Evolutionary conservation across 2,888 invertebrate genomes (phyloP), one percentile per base, ranked within the genome.

Genomic region (Pinctada fucata): DNA sequence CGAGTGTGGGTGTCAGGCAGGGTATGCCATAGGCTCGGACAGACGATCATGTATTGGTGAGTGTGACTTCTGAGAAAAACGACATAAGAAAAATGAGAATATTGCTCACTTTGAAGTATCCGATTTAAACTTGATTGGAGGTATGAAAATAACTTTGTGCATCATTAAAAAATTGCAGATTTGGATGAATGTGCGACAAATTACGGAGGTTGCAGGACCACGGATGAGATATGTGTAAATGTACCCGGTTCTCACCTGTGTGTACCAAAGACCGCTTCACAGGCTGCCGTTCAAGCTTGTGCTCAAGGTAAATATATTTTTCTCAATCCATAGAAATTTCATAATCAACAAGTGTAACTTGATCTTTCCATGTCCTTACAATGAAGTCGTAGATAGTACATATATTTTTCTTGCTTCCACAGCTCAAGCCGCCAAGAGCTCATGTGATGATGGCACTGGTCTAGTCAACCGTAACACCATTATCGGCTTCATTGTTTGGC

Each of bases 11-110:
- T 79, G 79, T 68, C n/a, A n/a, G 1, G 16, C 2, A n/a, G 79
- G 79, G 8, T 79, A 75, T 67, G 58, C 47, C 48, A 48, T 79
- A 5, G 75, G 71, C 3, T 75, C 79, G 10, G 75, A 79, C 47
- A 67, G 79, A 72, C 70, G 75, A 45, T 75, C 79, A 10, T 79
- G 79, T 72, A 71, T 71, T 52, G 79, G 79, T 79, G 48, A 67
- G 77, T 6, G 8, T 69, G 6, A 45, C 16, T 16, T 31, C 6
- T 13, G 58, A 58, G 13, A 31, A 31, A 31, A 31, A 31, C 31
- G 31, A 31, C 31, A 31, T 31, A 31, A 31, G 31, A 31, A 31
- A 31, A 31, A 31, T 31, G 31, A 31, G 31, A 31, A 31, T 31
- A 31, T 31, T 31, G 31, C 31, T 31, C 31, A 31, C 31, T 31